Base-by-base conservation (phyloP, 2,797 vertebrate species). In the Chanos chanos region DNA sequence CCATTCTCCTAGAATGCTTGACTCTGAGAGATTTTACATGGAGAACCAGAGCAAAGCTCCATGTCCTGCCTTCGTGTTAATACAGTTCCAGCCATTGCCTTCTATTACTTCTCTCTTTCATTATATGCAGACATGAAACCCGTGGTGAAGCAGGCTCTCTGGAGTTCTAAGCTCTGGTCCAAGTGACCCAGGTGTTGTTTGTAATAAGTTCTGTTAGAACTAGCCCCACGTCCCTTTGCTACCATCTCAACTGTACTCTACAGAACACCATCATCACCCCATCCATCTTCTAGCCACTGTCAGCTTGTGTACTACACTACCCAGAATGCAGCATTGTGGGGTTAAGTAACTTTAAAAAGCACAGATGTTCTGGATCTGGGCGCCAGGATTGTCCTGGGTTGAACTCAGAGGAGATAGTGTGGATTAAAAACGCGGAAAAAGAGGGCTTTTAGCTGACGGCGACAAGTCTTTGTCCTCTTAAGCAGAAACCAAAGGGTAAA, bases 191-290 rank as follows among this genome's bases (percentile, higher is more conserved):
- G 75, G 74, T 77, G 75, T 72, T 72, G 68, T 59, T 70, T 72
- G 72, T 66, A 70, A 62, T 50, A 77, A 75, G 74, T 77, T 75
- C 72, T 72, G 68, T 59, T 70, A 72, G 72, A 66, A 70, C 62
- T 50, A 57, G 27, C 33, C 66, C 40, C 44, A 66, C 21, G 48
- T 36, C 57, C 40, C 63, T 69, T 70, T 66, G 50, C 66, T 70
- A 50, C 44, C 40, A 33, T 4, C 8, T 37, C 4, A 21, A 9
- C 28, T 47, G 31, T 16, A 45, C 7, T 39, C 6, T 21, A 7
- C 4, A n/a, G n/a, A n/a, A n/a, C n/a, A n/a, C n/a, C n/a, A n/a
- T n/a, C n/a, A n/a, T n/a, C n/a, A n/a, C n/a, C n/a, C n/a, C n/a
- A n/a, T n/a, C n/a, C n/a, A n/a, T n/a, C n/a, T n/a, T n/a, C n/a